These are phyloP conservation scores for Phyllotreta striolata DNA, from an alignment of 2,888 invertebrate species.

Conservation along the genomic window DNA sequence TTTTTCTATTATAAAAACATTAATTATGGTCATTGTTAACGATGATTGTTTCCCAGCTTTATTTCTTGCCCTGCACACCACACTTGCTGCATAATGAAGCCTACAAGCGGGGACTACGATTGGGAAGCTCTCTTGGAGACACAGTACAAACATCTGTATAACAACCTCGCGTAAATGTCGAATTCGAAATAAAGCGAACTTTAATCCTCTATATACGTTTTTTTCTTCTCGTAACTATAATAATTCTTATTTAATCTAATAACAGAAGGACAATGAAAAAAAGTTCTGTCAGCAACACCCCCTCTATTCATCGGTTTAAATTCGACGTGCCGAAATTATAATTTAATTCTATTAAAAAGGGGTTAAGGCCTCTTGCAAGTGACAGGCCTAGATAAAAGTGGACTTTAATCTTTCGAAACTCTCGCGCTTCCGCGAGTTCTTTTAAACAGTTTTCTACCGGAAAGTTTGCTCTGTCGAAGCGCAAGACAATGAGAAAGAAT, in stretches of 20 bases:
- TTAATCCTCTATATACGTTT: too few species aligned
- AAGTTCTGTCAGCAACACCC: too few species aligned
- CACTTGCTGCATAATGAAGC: background rate
- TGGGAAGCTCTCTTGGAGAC: background rate
- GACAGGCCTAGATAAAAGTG: conserved; percentile 42
- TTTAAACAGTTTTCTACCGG: conserved; percentile 31
- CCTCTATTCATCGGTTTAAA: too few species aligned
- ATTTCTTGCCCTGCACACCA: background rate
- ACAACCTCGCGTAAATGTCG: too few species aligned
- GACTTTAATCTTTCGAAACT: conserved; percentile 39
- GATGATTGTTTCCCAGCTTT: background rate
- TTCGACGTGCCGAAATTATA: conserved; percentile 30
- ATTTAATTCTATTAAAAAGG: conserved; percentile 35
- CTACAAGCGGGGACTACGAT: background rate
- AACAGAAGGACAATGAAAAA: too few species aligned
- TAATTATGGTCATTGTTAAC: background rate
- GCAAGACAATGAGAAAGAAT: conserved; percentile 39
- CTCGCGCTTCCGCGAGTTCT: conserved; percentile 33
- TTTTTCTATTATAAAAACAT: background rate
- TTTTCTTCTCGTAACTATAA: too few species aligned
- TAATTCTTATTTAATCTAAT: too few species aligned
- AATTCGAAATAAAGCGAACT: too few species aligned
- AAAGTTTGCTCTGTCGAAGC: conserved; percentile 27
- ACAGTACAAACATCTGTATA: too few species aligned
- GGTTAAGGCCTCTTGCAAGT: conserved; percentile 40